Evolutionary conservation across 2,888 invertebrate genomes (phyloP).

Genomic region (Sarcophaga subvicina): DNA sequence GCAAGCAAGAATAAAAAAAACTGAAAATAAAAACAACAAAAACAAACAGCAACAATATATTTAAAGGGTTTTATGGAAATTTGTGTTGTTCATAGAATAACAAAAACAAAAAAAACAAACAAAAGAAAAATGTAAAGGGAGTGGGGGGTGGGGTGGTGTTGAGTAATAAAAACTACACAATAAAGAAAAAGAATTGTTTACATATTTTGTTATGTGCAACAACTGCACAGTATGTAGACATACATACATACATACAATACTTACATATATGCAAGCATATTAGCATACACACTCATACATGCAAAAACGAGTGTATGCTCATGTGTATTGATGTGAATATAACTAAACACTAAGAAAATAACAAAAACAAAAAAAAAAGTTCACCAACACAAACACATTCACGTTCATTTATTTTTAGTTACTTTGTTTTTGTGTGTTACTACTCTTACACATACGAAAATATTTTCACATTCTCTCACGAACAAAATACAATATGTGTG

Average conservation of each 20-base stretch:
- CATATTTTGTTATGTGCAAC: constrained; percentile 33
- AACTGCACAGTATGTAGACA: background rate
- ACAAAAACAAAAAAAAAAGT: background rate
- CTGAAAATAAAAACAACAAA: background rate
- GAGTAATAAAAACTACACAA: background rate
- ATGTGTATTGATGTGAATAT: background rate
- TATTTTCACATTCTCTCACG: too few species aligned
- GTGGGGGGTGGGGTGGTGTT: too few species aligned
- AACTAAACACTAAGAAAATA: constrained; percentile 4
- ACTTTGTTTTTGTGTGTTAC: too few species aligned
- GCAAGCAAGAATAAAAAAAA: background rate
- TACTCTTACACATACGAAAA: too few species aligned
- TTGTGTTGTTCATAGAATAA: constrained; percentile 6
- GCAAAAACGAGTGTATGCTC: background rate
- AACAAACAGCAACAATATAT: constrained; percentile 18
- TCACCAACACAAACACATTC: background rate
- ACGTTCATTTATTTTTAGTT: background rate
- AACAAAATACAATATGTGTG: too few species aligned
- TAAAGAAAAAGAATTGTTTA: constrained; percentile 18
- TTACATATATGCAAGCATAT: background rate
- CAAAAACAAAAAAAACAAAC: background rate
- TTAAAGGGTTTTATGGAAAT: constrained; percentile 36
- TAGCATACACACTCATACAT: background rate
- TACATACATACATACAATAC: background rate
- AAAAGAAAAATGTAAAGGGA: background rate